Conservation (phyloP, 2,888 invertebrate genomes). For the Anthophora plumipes region DNA sequence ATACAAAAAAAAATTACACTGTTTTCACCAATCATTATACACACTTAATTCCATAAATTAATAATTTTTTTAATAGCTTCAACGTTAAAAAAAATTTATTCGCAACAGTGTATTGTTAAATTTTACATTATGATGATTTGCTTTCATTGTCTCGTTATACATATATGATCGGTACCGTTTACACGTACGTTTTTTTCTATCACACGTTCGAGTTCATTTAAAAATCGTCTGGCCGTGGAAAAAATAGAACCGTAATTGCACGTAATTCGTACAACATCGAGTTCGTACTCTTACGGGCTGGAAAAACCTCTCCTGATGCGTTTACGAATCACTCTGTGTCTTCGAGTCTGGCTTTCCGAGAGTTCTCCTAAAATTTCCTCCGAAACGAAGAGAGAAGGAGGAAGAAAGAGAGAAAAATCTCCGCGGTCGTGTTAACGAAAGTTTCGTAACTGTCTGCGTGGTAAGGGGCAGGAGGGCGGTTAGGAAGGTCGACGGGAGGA, state of each 20-base stretch:
- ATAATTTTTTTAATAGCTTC: not conserved
- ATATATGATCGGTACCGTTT: not conserved
- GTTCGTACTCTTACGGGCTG: not conserved
- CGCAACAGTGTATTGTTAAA: not conserved
- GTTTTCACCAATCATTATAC: not conserved
- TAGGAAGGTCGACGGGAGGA: conserved; percentile 10
- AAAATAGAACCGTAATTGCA: not conserved
- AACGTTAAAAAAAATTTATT: not conserved
- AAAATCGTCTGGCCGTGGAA: not conserved
- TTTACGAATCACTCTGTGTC: not conserved
- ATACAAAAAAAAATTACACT: too few species aligned
- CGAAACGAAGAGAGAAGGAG: conserved; percentile 1
- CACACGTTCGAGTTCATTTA: not conserved
- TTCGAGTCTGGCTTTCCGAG: not conserved
- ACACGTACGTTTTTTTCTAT: not conserved
- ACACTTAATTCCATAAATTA: too few species aligned
- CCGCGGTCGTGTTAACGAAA: conserved; percentile 28
- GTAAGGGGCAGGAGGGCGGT: too few species aligned
- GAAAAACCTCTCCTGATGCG: conserved; percentile 4
- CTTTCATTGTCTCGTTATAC: not conserved
- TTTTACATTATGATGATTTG: not conserved
- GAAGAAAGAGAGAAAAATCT: not conserved
- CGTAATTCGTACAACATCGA: not conserved
- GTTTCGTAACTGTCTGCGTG: conserved; percentile 41
- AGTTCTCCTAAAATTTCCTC: conserved; percentile 23